Percentiles rank a stretch among this genome's conserved stretches.
Conservation (phyloP, 2,888 invertebrate genomes). For the Apamea crenata region DNA sequence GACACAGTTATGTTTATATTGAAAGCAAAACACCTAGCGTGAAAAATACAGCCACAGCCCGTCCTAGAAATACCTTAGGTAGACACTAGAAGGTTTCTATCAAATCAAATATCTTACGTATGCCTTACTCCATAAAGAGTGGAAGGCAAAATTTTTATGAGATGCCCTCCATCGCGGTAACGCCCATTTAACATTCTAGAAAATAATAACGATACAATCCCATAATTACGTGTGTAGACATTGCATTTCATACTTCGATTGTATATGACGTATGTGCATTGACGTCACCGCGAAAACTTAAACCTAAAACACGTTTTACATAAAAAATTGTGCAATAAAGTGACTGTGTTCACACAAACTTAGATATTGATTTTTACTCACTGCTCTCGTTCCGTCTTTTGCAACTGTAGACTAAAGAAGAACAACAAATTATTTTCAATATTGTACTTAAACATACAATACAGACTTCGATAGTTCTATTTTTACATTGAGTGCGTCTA, state of each 20-base stretch:
- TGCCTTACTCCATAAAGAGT: slow-evolving; percentile 85
- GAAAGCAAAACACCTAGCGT: slow-evolving; percentile 76
- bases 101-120: slow-evolving; percentile 61
- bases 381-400: slow-evolving; percentile 85
- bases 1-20: slow-evolving; percentile 51
- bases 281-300: slow-evolving; percentile 48
- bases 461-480: slow-evolving; percentile 44
- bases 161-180: slow-evolving; percentile 89
- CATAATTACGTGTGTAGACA: slow-evolving; percentile 52
- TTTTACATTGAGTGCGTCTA: slow-evolving; percentile 69
- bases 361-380: slow-evolving; percentile 81
- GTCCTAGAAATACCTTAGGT: slow-evolving; percentile 65
- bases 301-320: slow-evolving; percentile 53
- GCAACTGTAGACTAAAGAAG: slow-evolving; percentile 85
- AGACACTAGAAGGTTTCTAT: slow-evolving; percentile 62
- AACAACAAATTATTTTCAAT: slow-evolving; percentile 74
- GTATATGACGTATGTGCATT: slow-evolving; percentile 39
- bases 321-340: slow-evolving; percentile 67
- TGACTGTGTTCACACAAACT: slow-evolving; percentile 69
- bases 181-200: slow-evolving; percentile 89
- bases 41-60: slow-evolving; percentile 76
- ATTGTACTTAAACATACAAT: slow-evolving; percentile 41
- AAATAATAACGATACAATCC: slow-evolving; percentile 79
- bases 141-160: slow-evolving; percentile 86
- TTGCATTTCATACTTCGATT: slow-evolving; percentile 27